Percentiles rank a stretch among this genome's conserved stretches.
Conservation (phyloP, 2,113 vertebrate species). For the Dasyprocta punctata region DNA sequence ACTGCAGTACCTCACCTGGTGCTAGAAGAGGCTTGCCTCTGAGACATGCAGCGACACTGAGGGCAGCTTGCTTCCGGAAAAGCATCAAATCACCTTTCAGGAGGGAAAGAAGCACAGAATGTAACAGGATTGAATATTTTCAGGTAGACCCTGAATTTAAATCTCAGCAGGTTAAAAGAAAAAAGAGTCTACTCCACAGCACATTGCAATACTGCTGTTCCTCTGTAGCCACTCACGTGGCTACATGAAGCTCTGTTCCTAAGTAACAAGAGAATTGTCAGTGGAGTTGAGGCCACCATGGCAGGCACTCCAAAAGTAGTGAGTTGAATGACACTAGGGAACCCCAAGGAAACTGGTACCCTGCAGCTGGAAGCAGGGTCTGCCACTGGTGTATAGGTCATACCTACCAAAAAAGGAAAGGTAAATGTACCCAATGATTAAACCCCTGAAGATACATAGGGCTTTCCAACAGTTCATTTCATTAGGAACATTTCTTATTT, state of each 20-base stretch:
- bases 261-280: constrained; percentile 71
- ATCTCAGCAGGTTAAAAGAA: constrained; percentile 59
- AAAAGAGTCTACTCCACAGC: constrained; percentile 73
- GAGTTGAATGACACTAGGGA: constrained; percentile 51
- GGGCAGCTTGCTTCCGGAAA: constrained; percentile 72
- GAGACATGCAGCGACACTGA: constrained; percentile 72
- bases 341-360: constrained; percentile 64
- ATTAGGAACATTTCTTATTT: constrained; percentile 86
- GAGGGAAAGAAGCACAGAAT: constrained; percentile 85
- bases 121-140: constrained; percentile 78
- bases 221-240: constrained; percentile 86
- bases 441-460: constrained; percentile 80
- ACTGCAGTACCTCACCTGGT: constrained; percentile 80
- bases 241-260: constrained; percentile 79
- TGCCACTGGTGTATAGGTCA: constrained; percentile 75
- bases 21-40: constrained; percentile 81
- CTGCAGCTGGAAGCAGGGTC: constrained; percentile 77
- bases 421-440: constrained; percentile 57
- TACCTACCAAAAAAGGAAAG: constrained; percentile 74
- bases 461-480: constrained; percentile 81
- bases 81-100: constrained; percentile 76
- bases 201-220: constrained; percentile 87
- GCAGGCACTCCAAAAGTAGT: constrained; percentile 67
- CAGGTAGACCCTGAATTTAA: constrained; percentile 73
- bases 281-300: constrained; percentile 63